Base-by-base conservation (phyloP, 1,140 invertebrate genomes). In the Brachionus sp. region DNA sequence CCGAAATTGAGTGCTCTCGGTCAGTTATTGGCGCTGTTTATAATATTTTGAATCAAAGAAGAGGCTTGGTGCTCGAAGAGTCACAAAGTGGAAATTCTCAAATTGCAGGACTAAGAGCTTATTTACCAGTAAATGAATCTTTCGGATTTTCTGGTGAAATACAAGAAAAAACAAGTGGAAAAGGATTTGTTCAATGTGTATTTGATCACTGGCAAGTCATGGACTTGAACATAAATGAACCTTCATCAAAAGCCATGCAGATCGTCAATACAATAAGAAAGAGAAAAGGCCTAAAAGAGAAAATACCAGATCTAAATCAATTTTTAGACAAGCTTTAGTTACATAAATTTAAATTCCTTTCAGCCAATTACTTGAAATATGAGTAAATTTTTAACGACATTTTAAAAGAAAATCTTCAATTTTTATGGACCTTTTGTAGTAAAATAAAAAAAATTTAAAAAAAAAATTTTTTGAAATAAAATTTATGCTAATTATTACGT, bases 1-100 rank as follows among this genome's bases (percentile, higher is more conserved):
- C 97, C 87, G 97, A 99, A 92, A 98, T 99, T 90, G 95, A 95
- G 12, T 83, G 82, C 29, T 23, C 64, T 19, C 9, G 35, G 66
- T 10, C 10, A n/a, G n/a, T 46, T 84, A n/a, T 64, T 35, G 57
- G 42, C 2, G 25, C 5, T 33, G 33, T 83, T 35, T 57, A 73
- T 25, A 23, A 16, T 39, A 16, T 44, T 19, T 46, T 83, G 9
- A 70, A 46, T 33, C 68, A 83, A 39, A 23, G 68, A 33, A 37
- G 82, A 13, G 82, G 82, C 16, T 1, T 16, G 29, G 16, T 83
- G 5, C 0, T 37, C 5, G 66, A 83, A 42, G 68, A 73, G 33
- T 25, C 3, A 68, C 10, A n/a, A 35, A 42, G 1, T 57, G 64
- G 12, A 44, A 35, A 35, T 29, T 10, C 39, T 19, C 23, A 64